Percentiles rank a stretch among this genome's conserved stretches.
Evolutionary conservation across 2,113 vertebrate species (phyloP).

Genomic region (Misgurnus mizolepis): DNA sequence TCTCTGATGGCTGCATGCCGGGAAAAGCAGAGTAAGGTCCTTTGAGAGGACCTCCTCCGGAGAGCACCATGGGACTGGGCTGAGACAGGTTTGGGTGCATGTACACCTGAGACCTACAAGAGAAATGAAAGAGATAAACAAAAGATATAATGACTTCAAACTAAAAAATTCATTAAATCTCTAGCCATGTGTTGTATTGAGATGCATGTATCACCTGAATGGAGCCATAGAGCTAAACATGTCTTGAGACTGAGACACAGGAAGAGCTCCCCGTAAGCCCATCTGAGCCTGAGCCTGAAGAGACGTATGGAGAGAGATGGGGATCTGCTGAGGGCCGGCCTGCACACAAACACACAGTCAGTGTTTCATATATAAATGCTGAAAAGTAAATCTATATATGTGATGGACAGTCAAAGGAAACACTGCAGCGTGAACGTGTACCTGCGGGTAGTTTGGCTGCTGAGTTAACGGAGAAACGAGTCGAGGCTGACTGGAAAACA

Average conservation of each 20-base stretch:
- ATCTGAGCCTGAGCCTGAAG: conserved; percentile 96
- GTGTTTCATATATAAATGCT: background rate
- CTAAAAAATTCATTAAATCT: too few relatives aligned
- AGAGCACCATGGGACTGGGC: conserved; percentile 92
- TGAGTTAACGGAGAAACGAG: conserved; percentile 94
- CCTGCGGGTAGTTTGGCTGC: conserved; percentile 97
- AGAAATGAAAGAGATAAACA: background rate
- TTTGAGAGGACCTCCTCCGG: conserved; percentile 89
- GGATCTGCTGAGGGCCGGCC: conserved; percentile 97
- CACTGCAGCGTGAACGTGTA: conserved; percentile 50
- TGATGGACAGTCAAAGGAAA: background rate
- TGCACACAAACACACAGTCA: conserved; percentile 56
- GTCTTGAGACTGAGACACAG: conserved; percentile 97
- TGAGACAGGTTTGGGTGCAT: conserved; percentile 98
- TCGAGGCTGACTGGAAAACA: conserved; percentile 94
- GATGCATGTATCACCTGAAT: conserved; percentile 80
- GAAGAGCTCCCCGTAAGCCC: conserved; percentile 90
- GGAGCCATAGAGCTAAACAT: conserved; percentile 96
- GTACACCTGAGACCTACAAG: conserved; percentile 92
- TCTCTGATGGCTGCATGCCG: conserved; percentile 93
- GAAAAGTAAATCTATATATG: background rate
- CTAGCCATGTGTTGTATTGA: background rate
- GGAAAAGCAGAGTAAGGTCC: conserved; percentile 92
- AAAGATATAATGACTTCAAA: background rate
- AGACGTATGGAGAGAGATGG: conserved; percentile 94